Base-by-base conservation (phyloP, 2,113 vertebrate species). In the Struthio camelus region DNA sequence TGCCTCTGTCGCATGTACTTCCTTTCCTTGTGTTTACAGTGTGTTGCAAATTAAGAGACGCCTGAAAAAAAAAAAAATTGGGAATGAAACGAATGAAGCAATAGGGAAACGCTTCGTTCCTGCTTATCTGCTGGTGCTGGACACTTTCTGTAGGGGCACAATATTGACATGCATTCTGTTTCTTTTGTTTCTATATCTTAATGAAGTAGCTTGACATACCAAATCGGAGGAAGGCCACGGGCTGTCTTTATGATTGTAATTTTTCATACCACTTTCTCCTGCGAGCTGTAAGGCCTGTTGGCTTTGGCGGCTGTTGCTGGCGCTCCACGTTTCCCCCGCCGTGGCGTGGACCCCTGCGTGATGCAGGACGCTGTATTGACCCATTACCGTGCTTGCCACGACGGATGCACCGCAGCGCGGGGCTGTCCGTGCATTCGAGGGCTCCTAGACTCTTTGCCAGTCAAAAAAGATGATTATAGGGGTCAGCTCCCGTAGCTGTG, bases 21-120 rank as follows among this genome's bases (percentile, higher is more conserved):
- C 89, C 91, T 97, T 97, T 97, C 96, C 93, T 98, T 97, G 97
- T 90, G 80, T 98, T 98, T 98, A 98, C 97, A 97, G 96, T 91
- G 96, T 97, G 94, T 87, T n/a, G 61, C 80, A 89, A 86, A 95
- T 90, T 79, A 89, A 96, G 77, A 67, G 56, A 93, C 67, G 51
- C 75, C 89, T 94, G 69, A 50, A 62, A 79, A 32, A 71, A n/a
- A 27, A n/a, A 69, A 71, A 88, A 87, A 91, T 64, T 70, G 79
- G 56, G 50, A 87, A 86, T 73, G 27, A 89, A 91, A 88, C 34
- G 19, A 90, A 78, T 51, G 91, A 84, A 90, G 83, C 65, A 42
- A 75, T 69, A 91, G 56, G 27, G 23, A 85, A 44, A 90, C 69
- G 80, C 79, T 91, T 96, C 42, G 4, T 90, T 96, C 77, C 48